Evolutionary conservation across 2,113 vertebrate genomes (phyloP).

Genomic region (Scomber colias): DNA sequence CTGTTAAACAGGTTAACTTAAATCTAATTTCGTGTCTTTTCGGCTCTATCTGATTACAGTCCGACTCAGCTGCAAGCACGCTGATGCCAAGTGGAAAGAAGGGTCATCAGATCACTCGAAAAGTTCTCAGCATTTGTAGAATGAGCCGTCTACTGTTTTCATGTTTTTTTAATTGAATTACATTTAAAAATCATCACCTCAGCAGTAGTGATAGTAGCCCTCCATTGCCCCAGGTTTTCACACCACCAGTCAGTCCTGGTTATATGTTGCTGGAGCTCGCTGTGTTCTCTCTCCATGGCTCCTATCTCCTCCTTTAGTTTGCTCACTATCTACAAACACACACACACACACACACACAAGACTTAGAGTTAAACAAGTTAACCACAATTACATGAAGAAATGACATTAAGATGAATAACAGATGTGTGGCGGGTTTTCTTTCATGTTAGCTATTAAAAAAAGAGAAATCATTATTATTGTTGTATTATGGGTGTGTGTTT

Average conservation of each 20-base stretch:
- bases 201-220: constrained; percentile 88
- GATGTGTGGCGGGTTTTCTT: no score
- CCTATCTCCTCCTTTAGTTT: constrained; percentile 97
- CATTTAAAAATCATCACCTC: constrained; percentile 84
- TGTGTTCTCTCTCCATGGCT: constrained; percentile 94
- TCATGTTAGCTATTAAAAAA: no score
- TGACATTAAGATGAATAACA: neutral
- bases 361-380: neutral
- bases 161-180: neutral
- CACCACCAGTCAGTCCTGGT: constrained; percentile 98
- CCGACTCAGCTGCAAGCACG: neutral
- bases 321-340: constrained; percentile 90
- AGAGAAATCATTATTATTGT: no score
- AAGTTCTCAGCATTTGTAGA: neutral
- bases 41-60: neutral
- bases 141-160: neutral
- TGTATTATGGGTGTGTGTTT: no score
- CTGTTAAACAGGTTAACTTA: neutral
- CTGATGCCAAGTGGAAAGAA: neutral
- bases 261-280: constrained; percentile 94
- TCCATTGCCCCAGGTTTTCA: constrained; percentile 96
- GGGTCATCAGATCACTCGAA: neutral
- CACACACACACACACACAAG: constrained; percentile 22
- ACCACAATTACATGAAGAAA: constrained; percentile 1
- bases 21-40: neutral